Percentiles rank a stretch among this genome's conserved stretches.
These are phyloP conservation scores for Adelosebastes latens DNA, from an alignment of 2,797 vertebrate genomes.

Conservation along the genomic window DNA sequence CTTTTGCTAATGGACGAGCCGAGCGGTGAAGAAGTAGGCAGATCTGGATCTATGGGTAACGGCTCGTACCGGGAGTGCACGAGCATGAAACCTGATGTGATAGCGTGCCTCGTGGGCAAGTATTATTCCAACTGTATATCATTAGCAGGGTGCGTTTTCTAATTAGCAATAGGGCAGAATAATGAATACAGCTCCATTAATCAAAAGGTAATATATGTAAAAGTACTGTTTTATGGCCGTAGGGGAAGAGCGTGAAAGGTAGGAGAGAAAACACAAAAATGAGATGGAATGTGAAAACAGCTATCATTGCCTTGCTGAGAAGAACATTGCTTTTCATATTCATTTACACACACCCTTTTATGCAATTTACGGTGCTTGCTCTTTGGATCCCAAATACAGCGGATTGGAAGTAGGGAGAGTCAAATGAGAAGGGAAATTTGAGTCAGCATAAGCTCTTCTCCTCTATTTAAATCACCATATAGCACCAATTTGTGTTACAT, in stretches of 20 bases:
- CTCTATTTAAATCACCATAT: conserved; percentile 43
- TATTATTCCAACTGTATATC: conserved; percentile 88
- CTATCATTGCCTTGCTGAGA: conserved; percentile 57
- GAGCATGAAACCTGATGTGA: conserved; percentile 77
- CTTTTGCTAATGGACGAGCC: conserved; percentile 75
- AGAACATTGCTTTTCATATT: conserved; percentile 78
- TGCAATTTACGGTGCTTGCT: conserved; percentile 76
- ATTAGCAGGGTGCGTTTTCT: conserved; percentile 86
- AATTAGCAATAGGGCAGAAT: conserved; percentile 89
- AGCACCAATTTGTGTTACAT: conserved; percentile 38
- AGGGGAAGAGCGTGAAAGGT: conserved; percentile 78
- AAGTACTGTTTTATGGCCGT: conserved; percentile 85
- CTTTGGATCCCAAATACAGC: conserved; percentile 59
- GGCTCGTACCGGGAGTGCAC: conserved; percentile 44
- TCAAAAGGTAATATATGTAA: conserved; percentile 92
- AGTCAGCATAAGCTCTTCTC: conserved; percentile 49
- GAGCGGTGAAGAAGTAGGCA: conserved; percentile 41
- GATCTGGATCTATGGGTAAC: conserved; percentile 58
- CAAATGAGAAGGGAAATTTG: conserved; percentile 52
- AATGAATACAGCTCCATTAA: conserved; percentile 90
- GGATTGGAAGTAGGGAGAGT: conserved; percentile 51
- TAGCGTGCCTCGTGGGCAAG: conserved; percentile 85
- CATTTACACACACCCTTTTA: conserved; percentile 80
- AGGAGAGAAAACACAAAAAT: conserved; percentile 81
- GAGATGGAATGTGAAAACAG: conserved; percentile 75